Base-by-base conservation (phyloP, 1,140 invertebrate genomes). In the Drosophila ogumai region DNA sequence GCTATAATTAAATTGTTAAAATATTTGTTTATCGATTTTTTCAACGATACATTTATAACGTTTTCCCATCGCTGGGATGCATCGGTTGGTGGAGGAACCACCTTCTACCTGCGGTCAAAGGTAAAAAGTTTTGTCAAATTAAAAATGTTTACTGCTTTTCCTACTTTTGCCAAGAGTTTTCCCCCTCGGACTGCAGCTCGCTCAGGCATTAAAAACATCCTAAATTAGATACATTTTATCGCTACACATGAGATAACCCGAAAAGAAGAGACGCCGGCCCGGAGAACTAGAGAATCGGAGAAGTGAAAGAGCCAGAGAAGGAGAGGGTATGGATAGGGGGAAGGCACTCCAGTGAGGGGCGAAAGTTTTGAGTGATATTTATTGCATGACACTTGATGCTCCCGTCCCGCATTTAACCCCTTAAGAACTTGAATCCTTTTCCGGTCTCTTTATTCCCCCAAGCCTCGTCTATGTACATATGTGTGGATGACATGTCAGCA, bases 111-210 rank as follows among this genome's bases (percentile, higher is more conserved):
- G 84, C 66, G 84, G 84, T 88, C 84, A 88, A 88, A 90, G 87
- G 86, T 86, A 90, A 90, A 87, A 90, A 90, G 82, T 86, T 90
- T 90, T 90, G 81, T 82, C 72, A 90, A 90, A 90, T 82, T 90
- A 88, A 90, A 90, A 90, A 86, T 90, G 82, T 90, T 90, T 90
- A 90, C 81, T 82, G 82, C 86, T 79, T 38, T 61, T 79, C 52
- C 56, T 66, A 81, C 75, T 84, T 81, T 81, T 50, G 60, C 59
- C 56, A 61, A 69, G 57, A 69, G 77, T 78, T 76, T 74, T 63
- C 68, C 77, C 59, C 43, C 43, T 71, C 54, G 69, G 52, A 73
- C 58, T 72, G 68, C 69, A 72, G 69, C 28, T 73, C 60, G 84
- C 76, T 88, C 82, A 78, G 67, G 82, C 82, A 72, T 85, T 67